phyloP scores from a whole-genome alignment of 2,888 invertebrate species.

The Lucinisca nassula region DNA sequence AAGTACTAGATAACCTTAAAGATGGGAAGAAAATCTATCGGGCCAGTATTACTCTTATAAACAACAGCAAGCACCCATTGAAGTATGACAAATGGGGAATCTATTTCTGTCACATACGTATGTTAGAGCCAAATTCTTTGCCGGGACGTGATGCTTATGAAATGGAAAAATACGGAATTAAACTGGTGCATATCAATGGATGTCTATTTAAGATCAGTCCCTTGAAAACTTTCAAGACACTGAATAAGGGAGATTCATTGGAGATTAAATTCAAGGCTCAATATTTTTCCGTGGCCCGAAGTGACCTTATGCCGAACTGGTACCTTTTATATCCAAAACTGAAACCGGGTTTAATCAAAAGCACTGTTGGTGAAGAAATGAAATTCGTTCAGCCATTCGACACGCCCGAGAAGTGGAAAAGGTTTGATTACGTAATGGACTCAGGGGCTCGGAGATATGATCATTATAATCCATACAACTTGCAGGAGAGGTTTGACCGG shows the following conservation, averaged over 20 bases:
- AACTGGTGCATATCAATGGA: constrained; percentile 81
- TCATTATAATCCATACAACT: constrained; percentile 78
- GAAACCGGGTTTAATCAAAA: constrained; percentile 75
- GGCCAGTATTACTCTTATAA: constrained; percentile 76
- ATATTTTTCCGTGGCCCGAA: constrained; percentile 81
- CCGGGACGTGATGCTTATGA: constrained; percentile 70
- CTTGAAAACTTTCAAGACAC: constrained; percentile 73
- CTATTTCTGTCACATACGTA: constrained; percentile 83
- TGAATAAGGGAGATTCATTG: constrained; percentile 74
- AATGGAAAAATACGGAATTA: constrained; percentile 72
- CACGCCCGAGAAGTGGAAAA: constrained; percentile 79
- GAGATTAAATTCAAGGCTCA: constrained; percentile 78
- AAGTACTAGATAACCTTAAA: constrained; percentile 79
- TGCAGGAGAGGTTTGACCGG: constrained; percentile 76
- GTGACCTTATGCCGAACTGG: constrained; percentile 84
- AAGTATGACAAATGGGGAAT: constrained; percentile 79
- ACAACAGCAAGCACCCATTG: constrained; percentile 67
- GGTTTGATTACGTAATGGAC: constrained; percentile 78
- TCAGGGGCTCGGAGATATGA: constrained; percentile 69
- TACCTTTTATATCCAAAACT: constrained; percentile 76
- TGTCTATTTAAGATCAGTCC: constrained; percentile 81
- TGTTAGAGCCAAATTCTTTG: constrained; percentile 80
- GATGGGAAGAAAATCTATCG: constrained; percentile 77
- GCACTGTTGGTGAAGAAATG: constrained; percentile 80
- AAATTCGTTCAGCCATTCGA: constrained; percentile 81